Conservation (phyloP, 2,113 vertebrate genomes). For the Rattus norvegicus region DNA sequence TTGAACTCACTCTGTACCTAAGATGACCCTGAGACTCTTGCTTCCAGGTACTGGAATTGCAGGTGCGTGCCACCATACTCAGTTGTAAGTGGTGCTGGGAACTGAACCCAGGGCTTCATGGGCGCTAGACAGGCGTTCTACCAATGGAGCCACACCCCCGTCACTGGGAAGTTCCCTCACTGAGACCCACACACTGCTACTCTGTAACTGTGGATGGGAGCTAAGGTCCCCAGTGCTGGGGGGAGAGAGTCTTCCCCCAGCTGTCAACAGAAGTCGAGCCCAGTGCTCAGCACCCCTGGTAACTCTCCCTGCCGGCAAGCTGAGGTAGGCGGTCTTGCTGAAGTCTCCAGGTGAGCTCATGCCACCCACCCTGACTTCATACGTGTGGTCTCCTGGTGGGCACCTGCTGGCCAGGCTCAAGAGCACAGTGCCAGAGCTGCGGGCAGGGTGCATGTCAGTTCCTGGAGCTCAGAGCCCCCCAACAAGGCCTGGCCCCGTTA, state of each 20-base stretch:
- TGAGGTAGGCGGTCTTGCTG: neutral
- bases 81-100: neutral
- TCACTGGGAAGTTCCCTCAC: neutral
- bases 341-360: neutral
- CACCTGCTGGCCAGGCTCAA: neutral
- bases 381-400: rapidly evolving
- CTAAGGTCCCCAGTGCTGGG: neutral
- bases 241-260: neutral
- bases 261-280: neutral
- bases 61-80: too few relatives aligned
- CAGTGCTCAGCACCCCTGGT: neutral
- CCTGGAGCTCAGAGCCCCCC: neutral
- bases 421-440: rapidly evolving
- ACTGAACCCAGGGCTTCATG: neutral
- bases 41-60: neutral
- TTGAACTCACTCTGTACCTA: neutral
- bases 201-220: neutral
- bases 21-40: too few relatives aligned
- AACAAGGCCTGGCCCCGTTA: neutral
- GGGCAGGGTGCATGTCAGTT: neutral
- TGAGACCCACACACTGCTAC: neutral
- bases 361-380: neutral
- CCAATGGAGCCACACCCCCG: too few relatives aligned
- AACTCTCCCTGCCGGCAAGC: neutral
- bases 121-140: neutral